Conservation (phyloP, 2,888 invertebrate species). For the Leptopilina syphax region DNA sequence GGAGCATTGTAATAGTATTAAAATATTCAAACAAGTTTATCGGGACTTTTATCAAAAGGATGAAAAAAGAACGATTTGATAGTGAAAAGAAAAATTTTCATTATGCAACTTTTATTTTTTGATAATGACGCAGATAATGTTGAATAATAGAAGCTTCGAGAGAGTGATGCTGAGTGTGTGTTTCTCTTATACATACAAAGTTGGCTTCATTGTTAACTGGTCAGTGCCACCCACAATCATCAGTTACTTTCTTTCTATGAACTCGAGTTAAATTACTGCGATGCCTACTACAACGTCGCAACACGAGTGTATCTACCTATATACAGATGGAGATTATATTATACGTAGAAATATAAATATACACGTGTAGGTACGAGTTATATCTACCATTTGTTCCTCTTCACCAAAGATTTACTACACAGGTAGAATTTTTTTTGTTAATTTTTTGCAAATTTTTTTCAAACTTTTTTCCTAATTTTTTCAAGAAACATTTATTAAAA, state of each 20-base stretch:
- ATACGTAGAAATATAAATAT: constrained; percentile 24
- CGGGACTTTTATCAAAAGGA: background rate
- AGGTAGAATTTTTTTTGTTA: background rate
- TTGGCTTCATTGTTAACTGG: constrained; percentile 63
- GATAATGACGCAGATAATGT: constrained; percentile 7
- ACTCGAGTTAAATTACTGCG: constrained; percentile 64
- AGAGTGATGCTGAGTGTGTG: background rate
- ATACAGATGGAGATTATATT: constrained; percentile 13
- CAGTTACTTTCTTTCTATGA: constrained; percentile 67
- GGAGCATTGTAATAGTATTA: background rate
- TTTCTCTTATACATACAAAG: constrained; percentile 42
- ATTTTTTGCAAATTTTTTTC: background rate
- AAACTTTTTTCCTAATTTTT: too few species aligned
- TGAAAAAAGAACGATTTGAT: background rate
- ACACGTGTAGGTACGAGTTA: constrained; percentile 34
- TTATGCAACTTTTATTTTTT: constrained; percentile 11
- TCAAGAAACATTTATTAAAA: background rate
- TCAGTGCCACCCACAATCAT: constrained; percentile 68
- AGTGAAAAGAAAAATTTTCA: background rate
- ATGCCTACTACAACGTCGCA: constrained; percentile 55
- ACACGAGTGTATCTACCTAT: constrained; percentile 11
- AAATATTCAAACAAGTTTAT: background rate
- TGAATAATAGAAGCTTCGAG: constrained; percentile 13
- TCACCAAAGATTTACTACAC: background rate
- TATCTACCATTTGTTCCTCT: constrained; percentile 29